A percentile compares a stretch with the other conserved stretches of the same genome.
Evolutionary conservation across 1,140 invertebrate genomes (phyloP).

Genomic region (Lasioglossum baleicum): DNA sequence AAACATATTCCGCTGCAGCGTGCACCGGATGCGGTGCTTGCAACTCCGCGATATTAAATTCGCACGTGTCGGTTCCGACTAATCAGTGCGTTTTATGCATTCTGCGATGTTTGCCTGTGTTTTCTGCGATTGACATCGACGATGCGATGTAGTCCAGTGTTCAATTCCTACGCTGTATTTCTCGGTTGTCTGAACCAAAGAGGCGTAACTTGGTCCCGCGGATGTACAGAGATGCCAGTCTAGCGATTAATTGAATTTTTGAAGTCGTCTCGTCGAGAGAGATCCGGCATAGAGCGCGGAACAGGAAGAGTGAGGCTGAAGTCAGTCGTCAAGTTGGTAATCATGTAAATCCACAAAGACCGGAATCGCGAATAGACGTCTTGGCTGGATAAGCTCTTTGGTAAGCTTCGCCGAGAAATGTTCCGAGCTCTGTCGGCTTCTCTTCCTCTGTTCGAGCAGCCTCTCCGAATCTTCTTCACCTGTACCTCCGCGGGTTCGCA

Average conservation of each 20-base stretch:
- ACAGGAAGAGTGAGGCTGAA: conserved; percentile 8
- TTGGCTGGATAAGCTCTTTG: conserved; percentile 51
- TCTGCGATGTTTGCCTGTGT: too few species aligned
- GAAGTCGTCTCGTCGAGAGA: conserved; percentile 23
- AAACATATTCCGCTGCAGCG: too few species aligned
- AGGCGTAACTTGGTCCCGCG: too few species aligned
- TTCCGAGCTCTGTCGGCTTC: conserved; percentile 10
- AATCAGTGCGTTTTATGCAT: too few species aligned
- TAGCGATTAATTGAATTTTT: conserved; percentile 16
- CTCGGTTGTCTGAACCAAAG: too few species aligned
- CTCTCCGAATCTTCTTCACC: conserved; percentile 11
- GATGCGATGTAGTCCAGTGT: too few species aligned
- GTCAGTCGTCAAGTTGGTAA: conserved; percentile 57
- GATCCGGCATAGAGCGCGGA: too few species aligned
- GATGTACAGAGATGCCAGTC: too few species aligned
- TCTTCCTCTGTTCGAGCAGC: not conserved
- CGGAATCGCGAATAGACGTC: conserved; percentile 51
- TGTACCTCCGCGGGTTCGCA: not conserved
- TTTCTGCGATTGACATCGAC: too few species aligned
- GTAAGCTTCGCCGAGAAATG: conserved; percentile 53
- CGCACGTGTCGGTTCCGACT: too few species aligned
- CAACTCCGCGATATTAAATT: not conserved
- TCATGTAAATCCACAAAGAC: conserved; percentile 65
- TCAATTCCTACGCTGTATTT: too few species aligned
- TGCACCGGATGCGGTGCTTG: too few species aligned